Conservation (phyloP, 2,113 vertebrate genomes). For the Uria lomvia region DNA sequence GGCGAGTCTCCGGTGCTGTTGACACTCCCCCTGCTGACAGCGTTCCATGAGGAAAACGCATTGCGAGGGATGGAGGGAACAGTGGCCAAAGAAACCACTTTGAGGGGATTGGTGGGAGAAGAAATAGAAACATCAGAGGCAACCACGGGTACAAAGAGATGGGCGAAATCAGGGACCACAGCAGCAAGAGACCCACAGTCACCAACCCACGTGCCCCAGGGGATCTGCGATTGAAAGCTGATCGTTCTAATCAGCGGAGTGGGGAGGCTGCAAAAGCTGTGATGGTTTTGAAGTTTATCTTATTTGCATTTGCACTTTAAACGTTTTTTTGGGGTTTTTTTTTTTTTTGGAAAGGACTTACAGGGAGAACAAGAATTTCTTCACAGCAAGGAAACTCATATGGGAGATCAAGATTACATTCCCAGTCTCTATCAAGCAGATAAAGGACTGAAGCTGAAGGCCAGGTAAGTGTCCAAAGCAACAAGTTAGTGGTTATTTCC, state of each 20-base stretch:
- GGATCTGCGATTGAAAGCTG: neutral
- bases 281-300: neutral
- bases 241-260: neutral
- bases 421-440: neutral
- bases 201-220: rapidly evolving
- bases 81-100: neutral
- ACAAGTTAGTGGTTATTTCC: neutral
- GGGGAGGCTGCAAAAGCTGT: neutral
- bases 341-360: neutral
- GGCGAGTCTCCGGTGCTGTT: neutral
- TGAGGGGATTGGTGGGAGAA: neutral
- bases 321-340: rapidly evolving
- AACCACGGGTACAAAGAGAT: neutral
- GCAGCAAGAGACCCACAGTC: neutral
- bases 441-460: neutral
- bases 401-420: neutral
- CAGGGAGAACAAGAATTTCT: neutral
- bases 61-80: neutral
- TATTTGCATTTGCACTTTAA: neutral
- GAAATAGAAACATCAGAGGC: neutral
- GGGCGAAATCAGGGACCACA: neutral
- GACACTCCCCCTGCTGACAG: slow-evolving; percentile 25
- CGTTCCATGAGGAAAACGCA: neutral
- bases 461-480: neutral
- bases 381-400: neutral